Percentiles rank a stretch among this genome's conserved stretches.
phyloP scores from a whole-genome alignment of 2,888 invertebrate species.

The Mesorhabditis spiculigera region DNA sequence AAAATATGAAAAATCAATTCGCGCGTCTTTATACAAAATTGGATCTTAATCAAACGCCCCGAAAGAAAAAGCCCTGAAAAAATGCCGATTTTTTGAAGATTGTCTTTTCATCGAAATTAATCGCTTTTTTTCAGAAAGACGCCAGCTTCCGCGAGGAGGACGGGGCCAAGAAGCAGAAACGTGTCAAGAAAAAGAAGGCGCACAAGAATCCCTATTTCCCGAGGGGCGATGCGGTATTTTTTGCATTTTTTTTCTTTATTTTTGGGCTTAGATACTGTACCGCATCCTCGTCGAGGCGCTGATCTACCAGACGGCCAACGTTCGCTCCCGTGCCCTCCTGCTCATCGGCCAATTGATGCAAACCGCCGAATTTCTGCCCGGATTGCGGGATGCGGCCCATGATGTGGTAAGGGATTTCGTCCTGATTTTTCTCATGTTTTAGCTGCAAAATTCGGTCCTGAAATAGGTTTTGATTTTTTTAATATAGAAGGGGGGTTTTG shows the following conservation, averaged over 20 bases:
- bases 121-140: no score
- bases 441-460: no score
- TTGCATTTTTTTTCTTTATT: not conserved
- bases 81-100: no score
- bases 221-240: slow-evolving; percentile 1
- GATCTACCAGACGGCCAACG: not conserved
- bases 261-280: not conserved
- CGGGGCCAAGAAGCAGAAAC: not conserved
- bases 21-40: no score
- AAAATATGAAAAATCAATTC: no score
- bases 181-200: not conserved
- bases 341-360: not conserved
- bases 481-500: no score
- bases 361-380: not conserved
- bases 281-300: slow-evolving; percentile 4
- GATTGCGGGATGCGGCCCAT: not conserved
- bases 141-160: not conserved
- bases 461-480: no score
- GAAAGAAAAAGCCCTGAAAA: no score
- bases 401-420: not conserved
- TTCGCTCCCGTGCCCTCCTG: not conserved
- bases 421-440: no score
- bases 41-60: no score
- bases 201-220: not conserved
- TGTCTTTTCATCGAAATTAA: no score